A percentile compares a stretch with the other conserved stretches of the same genome.
These are phyloP conservation scores for Epinotia nisella DNA, from an alignment of 2,888 invertebrate species.

Conservation along the genomic window DNA sequence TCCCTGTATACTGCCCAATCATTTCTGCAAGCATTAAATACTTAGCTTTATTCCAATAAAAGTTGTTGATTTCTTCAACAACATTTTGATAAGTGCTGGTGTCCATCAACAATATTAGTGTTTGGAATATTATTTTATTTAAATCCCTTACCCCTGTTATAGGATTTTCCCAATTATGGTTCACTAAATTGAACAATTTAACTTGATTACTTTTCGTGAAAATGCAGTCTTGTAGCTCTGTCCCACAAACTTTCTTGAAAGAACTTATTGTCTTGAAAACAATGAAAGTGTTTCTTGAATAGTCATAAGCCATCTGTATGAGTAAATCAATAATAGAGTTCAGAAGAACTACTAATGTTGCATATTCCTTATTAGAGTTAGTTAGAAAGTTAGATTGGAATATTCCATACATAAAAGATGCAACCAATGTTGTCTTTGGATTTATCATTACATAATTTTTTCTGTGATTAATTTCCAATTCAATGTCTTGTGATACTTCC, in stretches of 20 bases:
- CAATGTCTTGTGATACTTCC: conserved; percentile 56
- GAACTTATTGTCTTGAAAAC: conserved; percentile 79
- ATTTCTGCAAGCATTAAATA: conserved; percentile 84
- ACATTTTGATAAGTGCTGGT: conserved; percentile 56
- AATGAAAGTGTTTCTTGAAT: conserved; percentile 81
- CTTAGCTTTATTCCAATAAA: conserved; percentile 86
- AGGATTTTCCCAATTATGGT: conserved; percentile 87
- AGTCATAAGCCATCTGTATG: conserved; percentile 72
- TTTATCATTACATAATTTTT: conserved; percentile 48
- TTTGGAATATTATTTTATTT: conserved; percentile 79
- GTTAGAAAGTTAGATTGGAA: conserved; percentile 72
- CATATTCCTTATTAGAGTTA: conserved; percentile 48
- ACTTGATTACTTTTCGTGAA: conserved; percentile 64
- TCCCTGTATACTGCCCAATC: conserved; percentile 59
- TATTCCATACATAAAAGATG: conserved; percentile 76
- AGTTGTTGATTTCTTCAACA: conserved; percentile 67
- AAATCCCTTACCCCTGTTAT: conserved; percentile 83
- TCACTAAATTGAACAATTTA: conserved; percentile 77
- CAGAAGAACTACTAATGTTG: conserved; percentile 54
- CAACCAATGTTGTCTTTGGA: conserved; percentile 53
- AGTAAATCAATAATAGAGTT: conserved; percentile 61
- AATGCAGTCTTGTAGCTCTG: conserved; percentile 60
- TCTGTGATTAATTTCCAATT: conserved; percentile 54
- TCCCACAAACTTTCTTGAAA: conserved; percentile 71
- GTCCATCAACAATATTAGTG: conserved; percentile 60